Conservation (phyloP, 2,113 vertebrate species). For the Pseudorectes ferrugineus region DNA sequence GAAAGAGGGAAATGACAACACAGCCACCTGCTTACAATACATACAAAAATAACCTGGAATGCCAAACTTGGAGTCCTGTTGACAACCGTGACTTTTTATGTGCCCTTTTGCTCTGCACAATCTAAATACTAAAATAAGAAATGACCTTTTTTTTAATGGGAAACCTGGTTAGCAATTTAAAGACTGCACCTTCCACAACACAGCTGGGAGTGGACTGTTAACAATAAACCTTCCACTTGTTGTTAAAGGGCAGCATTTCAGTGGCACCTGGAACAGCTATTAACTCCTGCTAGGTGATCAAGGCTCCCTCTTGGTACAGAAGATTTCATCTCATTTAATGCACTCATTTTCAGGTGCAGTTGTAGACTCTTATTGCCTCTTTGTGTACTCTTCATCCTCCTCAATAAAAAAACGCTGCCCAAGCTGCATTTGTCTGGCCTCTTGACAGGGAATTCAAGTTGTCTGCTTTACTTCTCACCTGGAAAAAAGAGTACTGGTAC, state of each 20-base stretch:
- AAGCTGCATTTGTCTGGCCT: not conserved
- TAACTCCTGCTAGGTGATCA: not conserved
- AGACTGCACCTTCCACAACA: not conserved
- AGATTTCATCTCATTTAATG: not conserved
- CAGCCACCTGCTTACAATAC: not conserved
- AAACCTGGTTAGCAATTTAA: not conserved
- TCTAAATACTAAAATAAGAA: not conserved
- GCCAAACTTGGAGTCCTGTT: not conserved
- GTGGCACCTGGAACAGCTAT: not conserved
- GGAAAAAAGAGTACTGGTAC: not conserved
- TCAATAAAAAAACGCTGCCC: not conserved
- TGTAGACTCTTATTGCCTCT: not conserved
- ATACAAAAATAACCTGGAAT: slow-evolving; percentile 1
- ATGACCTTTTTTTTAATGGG: not conserved
- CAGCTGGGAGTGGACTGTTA: not conserved
- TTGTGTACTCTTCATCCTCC: not conserved
- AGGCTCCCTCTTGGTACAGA: not conserved
- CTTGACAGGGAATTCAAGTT: not conserved
- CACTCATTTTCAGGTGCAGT: not conserved
- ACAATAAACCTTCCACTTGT: not conserved
- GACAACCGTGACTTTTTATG: not conserved
- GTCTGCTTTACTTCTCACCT: not conserved
- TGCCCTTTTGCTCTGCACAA: not conserved
- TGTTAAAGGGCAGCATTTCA: not conserved
- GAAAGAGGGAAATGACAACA: not conserved